Evolutionary conservation across 30 jellyfish, hydroid and myxozoan genomes (phyloP).

Genomic region (Morbakka virulenta): DNA sequence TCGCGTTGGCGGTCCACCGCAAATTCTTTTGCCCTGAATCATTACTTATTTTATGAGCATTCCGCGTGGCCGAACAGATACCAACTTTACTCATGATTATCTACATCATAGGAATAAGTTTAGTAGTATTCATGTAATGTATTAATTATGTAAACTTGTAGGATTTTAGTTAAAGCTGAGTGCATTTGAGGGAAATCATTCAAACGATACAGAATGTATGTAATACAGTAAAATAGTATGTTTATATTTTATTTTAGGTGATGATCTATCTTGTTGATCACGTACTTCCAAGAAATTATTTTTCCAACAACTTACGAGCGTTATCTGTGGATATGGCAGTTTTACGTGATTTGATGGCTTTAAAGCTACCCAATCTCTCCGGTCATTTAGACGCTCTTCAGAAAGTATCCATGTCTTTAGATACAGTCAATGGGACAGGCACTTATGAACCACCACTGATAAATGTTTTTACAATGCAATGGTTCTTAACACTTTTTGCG

Average conservation of each 20-base stretch:
- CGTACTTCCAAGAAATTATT: slow-evolving; percentile 89
- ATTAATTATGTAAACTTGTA: too few species aligned
- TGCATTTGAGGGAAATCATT: too few species aligned
- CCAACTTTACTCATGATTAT: too few species aligned
- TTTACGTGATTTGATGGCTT: slow-evolving; percentile 82
- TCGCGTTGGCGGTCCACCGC: too few species aligned
- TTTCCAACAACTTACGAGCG: slow-evolving; percentile 94
- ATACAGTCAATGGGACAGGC: slow-evolving; percentile 58
- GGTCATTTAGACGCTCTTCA: slow-evolving; percentile 76
- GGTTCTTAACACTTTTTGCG: slow-evolving; percentile 96
- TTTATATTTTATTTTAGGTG: slow-evolving; percentile 45
- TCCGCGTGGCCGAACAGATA: too few species aligned
- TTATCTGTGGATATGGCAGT: slow-evolving; percentile 99
- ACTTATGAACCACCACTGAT: slow-evolving; percentile 96
- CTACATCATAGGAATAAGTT: too few species aligned
- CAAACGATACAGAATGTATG: too few species aligned
- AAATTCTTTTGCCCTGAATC: too few species aligned
- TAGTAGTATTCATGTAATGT: too few species aligned
- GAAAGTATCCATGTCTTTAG: slow-evolving; percentile 65
- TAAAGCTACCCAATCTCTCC: slow-evolving; percentile 78
- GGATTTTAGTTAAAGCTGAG: too few species aligned
- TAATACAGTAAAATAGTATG: too few species aligned
- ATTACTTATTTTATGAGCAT: too few species aligned
- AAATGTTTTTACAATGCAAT: slow-evolving; percentile 95
- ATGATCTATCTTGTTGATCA: slow-evolving; percentile 89